A percentile compares a stretch with the other conserved stretches of the same genome.
Evolutionary conservation across 2,888 invertebrate species (phyloP).

Genomic region (Mesorhabditis spiculigera): DNA sequence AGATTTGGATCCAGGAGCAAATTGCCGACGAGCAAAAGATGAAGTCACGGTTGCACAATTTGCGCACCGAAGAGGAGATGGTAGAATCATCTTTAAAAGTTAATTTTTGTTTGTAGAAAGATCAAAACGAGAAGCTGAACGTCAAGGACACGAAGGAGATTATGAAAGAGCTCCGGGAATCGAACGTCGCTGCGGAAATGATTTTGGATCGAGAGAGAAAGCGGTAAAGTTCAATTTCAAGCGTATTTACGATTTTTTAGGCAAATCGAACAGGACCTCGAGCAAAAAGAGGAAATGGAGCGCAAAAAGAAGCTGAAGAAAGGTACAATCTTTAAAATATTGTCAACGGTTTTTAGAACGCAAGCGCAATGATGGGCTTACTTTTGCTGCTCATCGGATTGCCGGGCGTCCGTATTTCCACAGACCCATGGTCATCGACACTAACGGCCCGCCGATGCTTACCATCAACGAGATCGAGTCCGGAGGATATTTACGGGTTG

Average conservation of each 20-base stretch:
- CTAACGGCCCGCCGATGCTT: conserved; percentile 35
- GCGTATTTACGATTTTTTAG: not conserved
- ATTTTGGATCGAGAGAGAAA: conserved; percentile 67
- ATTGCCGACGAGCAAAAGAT: conserved; percentile 59
- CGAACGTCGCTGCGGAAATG: conserved; percentile 79
- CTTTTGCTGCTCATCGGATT: conserved; percentile 23
- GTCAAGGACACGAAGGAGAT: conserved; percentile 68
- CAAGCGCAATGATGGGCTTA: conserved; percentile 31
- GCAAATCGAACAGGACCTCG: conserved; percentile 61
- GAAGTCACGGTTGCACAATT: conserved; percentile 17
- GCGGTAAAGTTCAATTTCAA: conserved; percentile 61
- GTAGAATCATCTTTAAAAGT: not conserved
- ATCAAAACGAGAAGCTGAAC: conserved; percentile 20
- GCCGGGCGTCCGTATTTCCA: conserved; percentile 30
- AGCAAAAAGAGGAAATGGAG: conserved; percentile 51
- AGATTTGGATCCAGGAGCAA: conserved; percentile 66
- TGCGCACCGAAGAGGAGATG: not conserved
- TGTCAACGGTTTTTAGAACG: conserved; percentile 23
- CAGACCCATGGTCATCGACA: conserved; percentile 25
- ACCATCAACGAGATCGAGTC: conserved; percentile 22
- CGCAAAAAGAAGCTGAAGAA: conserved; percentile 70
- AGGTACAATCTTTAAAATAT: conserved; percentile 31
- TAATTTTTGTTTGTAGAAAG: conserved; percentile 22
- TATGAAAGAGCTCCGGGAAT: conserved; percentile 91
- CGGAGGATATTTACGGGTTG: conserved; percentile 27